Evolutionary conservation across 2,113 vertebrate genomes (phyloP), one percentile per base, ranked within the genome.

Genomic region (Manacus vitellinus): DNA sequence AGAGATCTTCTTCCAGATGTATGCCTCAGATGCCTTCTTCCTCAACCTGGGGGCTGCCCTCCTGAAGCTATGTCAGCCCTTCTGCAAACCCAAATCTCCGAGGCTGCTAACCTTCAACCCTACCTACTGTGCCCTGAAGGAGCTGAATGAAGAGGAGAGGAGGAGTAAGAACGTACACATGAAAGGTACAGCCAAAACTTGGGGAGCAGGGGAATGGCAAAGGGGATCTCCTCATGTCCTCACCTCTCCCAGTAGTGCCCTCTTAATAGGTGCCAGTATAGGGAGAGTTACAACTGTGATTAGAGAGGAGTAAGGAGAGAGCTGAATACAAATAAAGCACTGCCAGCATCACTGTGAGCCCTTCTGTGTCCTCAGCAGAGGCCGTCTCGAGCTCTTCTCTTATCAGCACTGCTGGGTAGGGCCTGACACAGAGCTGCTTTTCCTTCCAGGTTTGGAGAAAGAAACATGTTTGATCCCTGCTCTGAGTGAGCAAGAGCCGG

Each of bases 1-100:
- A 0, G 99, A 99, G 97, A 99, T 99, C 95, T 99, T 99, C 98
- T 98, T 99, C 97, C 99, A 99, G 98, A 99, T 99, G 98, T 99
- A 99, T 0, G 98, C 99, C 70, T 99, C 99, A 0, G 99, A 99
- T 90, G 99, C 99, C 55, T 99, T 99, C 97, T 99, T 99, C 96
- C 97, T 99, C 81, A 99, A 99, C 96, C 95, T 99, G 97, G 99
- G 99, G 30, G 99, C 99, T 39, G 99, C 98, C 6, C 98, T 99
- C 44, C 98, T 99, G 54, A 99, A 98, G 97, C 98, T 99, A n/a
- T 99, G 99, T 97, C 99, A 99, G 98, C 99, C 99, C 20, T 99
- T 99, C 97, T 99, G 99, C 97, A 99, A 98, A 90, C 99, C 99
- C 37, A 98, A 93, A 63, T 99, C 99, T 19, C 97, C 98, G 21